A percentile compares a stretch with the other conserved stretches of the same genome.
phyloP scores from a whole-genome alignment of 2,888 invertebrate species.

The Yponomeuta sedellus region DNA sequence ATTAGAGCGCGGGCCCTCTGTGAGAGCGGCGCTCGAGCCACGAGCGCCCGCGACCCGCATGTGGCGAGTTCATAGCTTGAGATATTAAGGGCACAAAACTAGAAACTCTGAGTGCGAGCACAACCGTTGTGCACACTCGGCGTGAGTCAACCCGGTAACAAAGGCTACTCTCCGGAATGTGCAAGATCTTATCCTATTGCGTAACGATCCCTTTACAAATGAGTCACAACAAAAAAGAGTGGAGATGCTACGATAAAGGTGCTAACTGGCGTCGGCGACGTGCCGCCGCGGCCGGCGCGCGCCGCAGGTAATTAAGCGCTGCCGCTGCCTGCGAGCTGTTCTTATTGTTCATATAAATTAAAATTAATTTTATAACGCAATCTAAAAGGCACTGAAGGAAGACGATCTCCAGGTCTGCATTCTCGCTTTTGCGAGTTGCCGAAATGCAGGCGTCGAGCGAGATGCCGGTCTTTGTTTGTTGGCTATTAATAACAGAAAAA shows the following conservation, averaged over 20 bases:
- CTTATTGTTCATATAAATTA: constrained; percentile 33
- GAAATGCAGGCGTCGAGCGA: constrained; percentile 28
- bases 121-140: background rate
- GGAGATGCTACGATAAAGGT: constrained; percentile 34
- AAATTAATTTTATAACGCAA: constrained; percentile 27
- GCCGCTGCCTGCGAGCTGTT: constrained; percentile 17
- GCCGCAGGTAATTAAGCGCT: constrained; percentile 13
- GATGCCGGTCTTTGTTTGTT: constrained; percentile 45
- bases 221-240: constrained; percentile 31
- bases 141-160: background rate
- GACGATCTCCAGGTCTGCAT: constrained; percentile 14
- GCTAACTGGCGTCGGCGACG: constrained; percentile 21
- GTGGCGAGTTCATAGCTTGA: background rate
- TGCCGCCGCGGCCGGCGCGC: constrained; percentile 12
- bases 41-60: constrained; percentile 20
- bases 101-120: background rate
- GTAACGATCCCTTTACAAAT: constrained; percentile 38
- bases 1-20: constrained; percentile 51
- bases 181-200: constrained; percentile 32
- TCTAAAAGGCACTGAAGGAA: background rate
- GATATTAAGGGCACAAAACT: background rate
- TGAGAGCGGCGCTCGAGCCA: constrained; percentile 37
- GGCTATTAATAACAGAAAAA: constrained; percentile 62
- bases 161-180: constrained; percentile 2
- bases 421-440: constrained; percentile 24